Conservation (phyloP, 2,888 invertebrate genomes). For the Deroplatys truncata region DNA sequence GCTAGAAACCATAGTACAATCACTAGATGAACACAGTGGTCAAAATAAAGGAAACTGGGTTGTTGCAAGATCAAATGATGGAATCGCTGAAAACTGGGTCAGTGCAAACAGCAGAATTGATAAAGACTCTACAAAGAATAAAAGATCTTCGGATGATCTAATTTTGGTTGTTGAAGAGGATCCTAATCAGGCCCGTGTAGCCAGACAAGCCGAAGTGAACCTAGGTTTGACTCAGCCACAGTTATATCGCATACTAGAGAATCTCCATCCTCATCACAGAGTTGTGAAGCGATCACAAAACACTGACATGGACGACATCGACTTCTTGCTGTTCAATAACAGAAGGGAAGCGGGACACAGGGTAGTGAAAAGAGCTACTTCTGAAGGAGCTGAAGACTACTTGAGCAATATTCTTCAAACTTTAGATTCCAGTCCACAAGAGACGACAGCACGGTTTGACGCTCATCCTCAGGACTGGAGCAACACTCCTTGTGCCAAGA, state of each 20-base stretch:
- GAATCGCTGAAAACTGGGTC: not conserved
- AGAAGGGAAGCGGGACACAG: not conserved
- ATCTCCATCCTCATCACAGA: not conserved
- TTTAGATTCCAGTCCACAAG: conserved; percentile 11
- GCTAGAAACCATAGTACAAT: not conserved
- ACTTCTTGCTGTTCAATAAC: not conserved
- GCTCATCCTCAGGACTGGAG: conserved; percentile 50
- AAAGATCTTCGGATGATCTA: not conserved
- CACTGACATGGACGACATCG: not conserved
- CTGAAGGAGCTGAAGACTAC: not conserved
- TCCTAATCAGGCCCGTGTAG: not conserved
- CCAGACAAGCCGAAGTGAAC: not conserved
- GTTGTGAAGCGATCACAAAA: not conserved
- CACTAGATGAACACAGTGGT: not conserved
- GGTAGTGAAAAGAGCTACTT: not conserved
- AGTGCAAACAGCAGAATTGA: not conserved
- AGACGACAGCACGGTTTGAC: not conserved
- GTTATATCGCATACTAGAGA: not conserved
- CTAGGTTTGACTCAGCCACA: not conserved
- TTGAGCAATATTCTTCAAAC: conserved; percentile 25
- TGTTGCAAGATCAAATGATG: not conserved
- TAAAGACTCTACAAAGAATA: not conserved
- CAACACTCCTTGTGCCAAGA: conserved; percentile 72
- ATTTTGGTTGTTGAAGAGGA: not conserved
- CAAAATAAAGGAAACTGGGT: not conserved